Base-by-base conservation (phyloP, 2,888 invertebrate species). In the Drosophila mercatorum region DNA sequence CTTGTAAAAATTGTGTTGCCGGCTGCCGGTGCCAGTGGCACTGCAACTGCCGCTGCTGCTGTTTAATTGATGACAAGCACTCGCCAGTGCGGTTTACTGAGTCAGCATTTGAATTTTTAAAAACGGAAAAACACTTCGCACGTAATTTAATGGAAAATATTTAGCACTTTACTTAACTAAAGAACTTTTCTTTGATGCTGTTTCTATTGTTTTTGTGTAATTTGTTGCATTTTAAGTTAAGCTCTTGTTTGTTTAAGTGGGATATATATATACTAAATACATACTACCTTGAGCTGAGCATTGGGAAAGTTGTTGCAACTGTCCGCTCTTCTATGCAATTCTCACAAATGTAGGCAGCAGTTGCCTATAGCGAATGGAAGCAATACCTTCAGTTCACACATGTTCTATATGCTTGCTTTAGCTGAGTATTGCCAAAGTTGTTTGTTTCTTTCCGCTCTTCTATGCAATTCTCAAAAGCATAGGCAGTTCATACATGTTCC, bases 1-100 rank as follows among this genome's bases (percentile, higher is more conserved):
- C 52, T 63, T 63, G 79, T 78, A 68, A 69, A 69, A 78, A 63
- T 49, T 34, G 62, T 77, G 62, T 26, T 56, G 57, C 44, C 56
- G 38, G 60, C 67, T 64, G 74, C 31, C n/a, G 31, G 5, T 49
- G 49, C 47, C 2, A 31, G 49, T 49, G 49, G 31, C 2, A 3
- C 62, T 60, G 64, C 41, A 38, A 47, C 52, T 49, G 61, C 59
- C 52, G 67, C 17, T 17, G 62, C 52, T 64, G 61, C 43, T 51
- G 59, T 68, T 76, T 68, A 76, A 78, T 76, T 76, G 78, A 73
- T 76, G 73, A 72, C 55, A 61, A 62, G 31, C 66, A 53, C 56
- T 49, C 46, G 41, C 31, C 49, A 77, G 41, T 59, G 60, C 36
- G 70, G 64, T 11, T 53, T 34, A 36, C 58, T 68, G 31, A 68